A percentile compares a stretch with the other conserved stretches of the same genome.
Conservation (phyloP, 1,140 invertebrate genomes). For the Papilio glaucus region DNA sequence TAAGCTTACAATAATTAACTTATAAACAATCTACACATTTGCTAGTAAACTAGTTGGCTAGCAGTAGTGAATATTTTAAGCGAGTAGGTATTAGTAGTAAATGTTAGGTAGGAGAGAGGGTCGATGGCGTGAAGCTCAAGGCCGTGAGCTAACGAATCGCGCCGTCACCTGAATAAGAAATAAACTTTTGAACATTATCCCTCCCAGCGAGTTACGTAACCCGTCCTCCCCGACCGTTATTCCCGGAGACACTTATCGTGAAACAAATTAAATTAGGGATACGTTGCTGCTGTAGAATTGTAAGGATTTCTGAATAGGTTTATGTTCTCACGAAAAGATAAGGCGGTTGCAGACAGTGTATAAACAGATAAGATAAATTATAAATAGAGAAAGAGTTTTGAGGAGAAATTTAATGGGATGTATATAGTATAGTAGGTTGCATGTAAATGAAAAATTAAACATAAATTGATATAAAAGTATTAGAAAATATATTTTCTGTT, state of each 20-base stretch:
- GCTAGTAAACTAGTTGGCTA: too few species aligned
- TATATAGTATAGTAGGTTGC: too few species aligned
- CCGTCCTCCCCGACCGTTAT: neutral
- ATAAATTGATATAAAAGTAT: too few species aligned
- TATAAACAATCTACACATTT: too few species aligned
- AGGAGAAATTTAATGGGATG: too few species aligned
- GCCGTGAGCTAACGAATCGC: slow-evolving; percentile 14
- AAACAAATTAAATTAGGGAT: slow-evolving; percentile 29
- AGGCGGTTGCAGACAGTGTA: too few species aligned
- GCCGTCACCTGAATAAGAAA: slow-evolving; percentile 33
- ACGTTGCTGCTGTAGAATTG: neutral
- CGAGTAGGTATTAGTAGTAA: neutral
- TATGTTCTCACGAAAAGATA: neutral
- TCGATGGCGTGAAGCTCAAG: neutral
- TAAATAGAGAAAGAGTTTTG: too few species aligned
- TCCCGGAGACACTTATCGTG: slow-evolving; percentile 19
- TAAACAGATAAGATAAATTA: too few species aligned
- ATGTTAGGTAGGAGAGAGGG: neutral
- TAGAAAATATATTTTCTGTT: too few species aligned
- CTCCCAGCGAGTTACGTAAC: slow-evolving; percentile 26
- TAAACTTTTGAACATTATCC: slow-evolving; percentile 33
- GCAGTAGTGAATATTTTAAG: slow-evolving; percentile 5
- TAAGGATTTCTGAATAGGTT: neutral
- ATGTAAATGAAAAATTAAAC: too few species aligned
- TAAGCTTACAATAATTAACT: too few species aligned